Evolutionary conservation across 2,888 invertebrate genomes (phyloP).

Genomic region (Poecilobothrus nobilitatus): DNA sequence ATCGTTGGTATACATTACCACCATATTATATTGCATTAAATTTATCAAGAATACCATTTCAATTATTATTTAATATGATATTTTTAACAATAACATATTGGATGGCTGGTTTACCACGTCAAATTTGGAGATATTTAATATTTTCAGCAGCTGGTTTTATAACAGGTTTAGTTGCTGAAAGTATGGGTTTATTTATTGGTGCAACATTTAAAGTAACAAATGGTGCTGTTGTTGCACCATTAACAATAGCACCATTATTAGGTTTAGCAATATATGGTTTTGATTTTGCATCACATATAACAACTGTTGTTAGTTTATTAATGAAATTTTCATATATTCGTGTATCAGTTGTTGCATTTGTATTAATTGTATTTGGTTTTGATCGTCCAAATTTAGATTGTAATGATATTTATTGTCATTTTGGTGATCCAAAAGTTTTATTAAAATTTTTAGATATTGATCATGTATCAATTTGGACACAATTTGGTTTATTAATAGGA

Average conservation of each 20-base stretch:
- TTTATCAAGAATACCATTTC: conserved; percentile 53
- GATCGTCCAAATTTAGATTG: conserved; percentile 51
- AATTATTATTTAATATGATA: conserved; percentile 49
- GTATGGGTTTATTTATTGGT: conserved; percentile 69
- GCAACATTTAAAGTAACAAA: conserved; percentile 58
- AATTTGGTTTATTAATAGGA: conserved; percentile 47
- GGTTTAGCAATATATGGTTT: conserved; percentile 62
- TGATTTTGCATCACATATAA: conserved; percentile 58
- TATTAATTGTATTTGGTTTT: conserved; percentile 56
- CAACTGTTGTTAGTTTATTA: conserved; percentile 51
- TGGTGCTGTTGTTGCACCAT: conserved; percentile 58
- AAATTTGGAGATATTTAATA: conserved; percentile 54
- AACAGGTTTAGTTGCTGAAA: conserved; percentile 67
- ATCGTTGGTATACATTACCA: conserved; percentile 57
- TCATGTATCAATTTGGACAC: conserved; percentile 49
- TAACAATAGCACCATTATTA: conserved; percentile 56
- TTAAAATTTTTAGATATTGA: conserved; percentile 54
- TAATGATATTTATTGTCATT: conserved; percentile 55
- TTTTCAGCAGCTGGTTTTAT: conserved; percentile 60
- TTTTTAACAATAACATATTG: conserved; percentile 55
- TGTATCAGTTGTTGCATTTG: conserved; percentile 55
- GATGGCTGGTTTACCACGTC: conserved; percentile 62
- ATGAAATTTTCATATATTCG: conserved; percentile 61
- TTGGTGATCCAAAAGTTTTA: conserved; percentile 55
- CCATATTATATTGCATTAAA: conserved; percentile 59